phyloP scores from a whole-genome alignment of 2,113 vertebrate genomes.

The Grammomys dolichurus region DNA sequence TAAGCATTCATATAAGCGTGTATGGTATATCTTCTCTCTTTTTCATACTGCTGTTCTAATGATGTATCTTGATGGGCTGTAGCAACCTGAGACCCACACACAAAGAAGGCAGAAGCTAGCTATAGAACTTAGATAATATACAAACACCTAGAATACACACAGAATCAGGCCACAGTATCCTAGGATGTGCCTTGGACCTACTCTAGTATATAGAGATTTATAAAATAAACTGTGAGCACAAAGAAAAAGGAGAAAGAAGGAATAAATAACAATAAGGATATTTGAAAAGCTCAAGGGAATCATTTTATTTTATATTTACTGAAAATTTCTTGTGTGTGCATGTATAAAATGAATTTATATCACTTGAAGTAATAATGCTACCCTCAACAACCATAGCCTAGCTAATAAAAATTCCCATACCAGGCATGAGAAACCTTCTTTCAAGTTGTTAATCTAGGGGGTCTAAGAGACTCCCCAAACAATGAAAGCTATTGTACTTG shows the following conservation, averaged over 20 bases:
- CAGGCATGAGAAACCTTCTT: not conserved
- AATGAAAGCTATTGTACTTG: not conserved
- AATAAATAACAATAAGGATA: not conserved
- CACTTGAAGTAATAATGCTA: not conserved
- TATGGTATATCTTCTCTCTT: no score
- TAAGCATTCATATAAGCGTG: accelerated
- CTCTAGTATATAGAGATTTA: not conserved
- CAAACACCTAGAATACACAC: no score
- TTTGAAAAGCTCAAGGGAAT: not conserved
- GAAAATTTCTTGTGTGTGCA: not conserved
- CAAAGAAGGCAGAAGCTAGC: not conserved
- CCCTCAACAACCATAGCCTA: not conserved
- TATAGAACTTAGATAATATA: no score
- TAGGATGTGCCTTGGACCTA: not conserved
- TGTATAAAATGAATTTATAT: not conserved
- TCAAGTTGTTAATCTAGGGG: not conserved
- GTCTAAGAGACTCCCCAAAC: not conserved
- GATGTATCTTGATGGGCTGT: not conserved
- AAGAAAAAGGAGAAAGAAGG: not conserved
- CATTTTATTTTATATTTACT: not conserved
- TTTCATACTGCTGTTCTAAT: not conserved
- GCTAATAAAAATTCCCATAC: not conserved
- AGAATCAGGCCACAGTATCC: not conserved
- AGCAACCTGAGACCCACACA: accelerated
- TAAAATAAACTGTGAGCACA: not conserved